These are phyloP conservation scores for Conus ventricosus DNA, from an alignment of 1,140 invertebrate species.

Conservation along the genomic window DNA sequence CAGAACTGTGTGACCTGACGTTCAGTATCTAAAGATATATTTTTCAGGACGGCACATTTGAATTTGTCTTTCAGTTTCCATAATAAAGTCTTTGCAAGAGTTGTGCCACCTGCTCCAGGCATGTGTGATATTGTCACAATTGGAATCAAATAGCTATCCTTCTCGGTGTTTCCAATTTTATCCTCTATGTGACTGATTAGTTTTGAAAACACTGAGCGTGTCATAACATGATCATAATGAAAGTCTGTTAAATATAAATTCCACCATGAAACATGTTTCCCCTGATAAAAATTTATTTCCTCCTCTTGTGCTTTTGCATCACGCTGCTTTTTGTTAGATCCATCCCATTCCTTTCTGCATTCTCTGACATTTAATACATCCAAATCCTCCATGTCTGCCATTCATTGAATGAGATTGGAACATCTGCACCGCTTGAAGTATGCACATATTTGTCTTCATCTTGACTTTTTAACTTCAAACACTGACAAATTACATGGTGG, in stretches of 20 bases:
- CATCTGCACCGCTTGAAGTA: not conserved
- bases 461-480: not conserved
- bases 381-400: slow-evolving; percentile 7
- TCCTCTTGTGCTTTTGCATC: not conserved
- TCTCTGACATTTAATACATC: not conserved
- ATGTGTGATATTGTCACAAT: not conserved
- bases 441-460: slow-evolving; percentile 1
- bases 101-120: slow-evolving; percentile 10
- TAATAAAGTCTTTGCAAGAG: not conserved
- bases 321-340: not conserved
- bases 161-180: not conserved
- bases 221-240: not conserved
- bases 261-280: slow-evolving; percentile 9
- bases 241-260: not conserved
- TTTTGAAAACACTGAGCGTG: not conserved
- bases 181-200: not conserved
- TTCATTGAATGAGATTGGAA: not conserved
- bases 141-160: not conserved
- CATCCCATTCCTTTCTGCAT: not conserved
- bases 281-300: not conserved
- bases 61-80: not conserved
- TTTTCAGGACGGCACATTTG: not conserved
- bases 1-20: not conserved
- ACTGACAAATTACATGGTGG: not conserved
- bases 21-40: not conserved